Base-by-base conservation (phyloP, 2,888 invertebrate species). In the Hyles lineata region DNA sequence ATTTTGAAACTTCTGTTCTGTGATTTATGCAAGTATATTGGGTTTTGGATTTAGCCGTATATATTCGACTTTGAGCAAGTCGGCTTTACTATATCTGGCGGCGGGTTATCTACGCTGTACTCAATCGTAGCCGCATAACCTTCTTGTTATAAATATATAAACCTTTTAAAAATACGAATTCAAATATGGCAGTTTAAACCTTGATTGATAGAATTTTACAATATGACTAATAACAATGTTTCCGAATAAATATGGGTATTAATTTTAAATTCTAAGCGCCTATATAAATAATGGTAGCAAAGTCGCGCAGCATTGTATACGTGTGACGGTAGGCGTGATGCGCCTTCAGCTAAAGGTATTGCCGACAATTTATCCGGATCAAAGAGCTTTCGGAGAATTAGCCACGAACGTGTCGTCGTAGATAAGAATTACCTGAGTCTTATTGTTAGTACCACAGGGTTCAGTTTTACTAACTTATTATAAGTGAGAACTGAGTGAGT, bases 331-430 rank as follows among this genome's bases (percentile, higher is more conserved):
- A 78, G 77, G 79, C 78, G 79, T 77, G 61, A 73, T 59, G 61
- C 73, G 70, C 35, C 29, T n/a, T 55, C n/a, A 58, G 23, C 55
- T 70, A 74, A 74, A 74, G 76, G 74, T 75, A 77, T 74, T 69
- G 74, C 76, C 75, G 72, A 67, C 82, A 80, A 85, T 85, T 82
- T 85, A 80, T 84, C 78, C 78, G 82, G 83, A 85, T 87, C 82
- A 83, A 77, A 76, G 76, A 72, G 74, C 75, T 79, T 71, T 73
- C 73, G 72, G 75, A 77, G 82, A 82, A 84, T 85, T 83, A 85
- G 80, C 77, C 70, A 74, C 74, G 78, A 74, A 78, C 82, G 87
- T 83, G 83, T 81, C 80, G 78, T 78, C 83, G 75, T 83, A 77
- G 77, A 82, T 85, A 85, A 84, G 84, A 82, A 85, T 85, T 84